Evolutionary conservation across 1,140 invertebrate genomes (phyloP), one percentile per base, ranked within the genome.

Genomic region (Drosophila suzukii): DNA sequence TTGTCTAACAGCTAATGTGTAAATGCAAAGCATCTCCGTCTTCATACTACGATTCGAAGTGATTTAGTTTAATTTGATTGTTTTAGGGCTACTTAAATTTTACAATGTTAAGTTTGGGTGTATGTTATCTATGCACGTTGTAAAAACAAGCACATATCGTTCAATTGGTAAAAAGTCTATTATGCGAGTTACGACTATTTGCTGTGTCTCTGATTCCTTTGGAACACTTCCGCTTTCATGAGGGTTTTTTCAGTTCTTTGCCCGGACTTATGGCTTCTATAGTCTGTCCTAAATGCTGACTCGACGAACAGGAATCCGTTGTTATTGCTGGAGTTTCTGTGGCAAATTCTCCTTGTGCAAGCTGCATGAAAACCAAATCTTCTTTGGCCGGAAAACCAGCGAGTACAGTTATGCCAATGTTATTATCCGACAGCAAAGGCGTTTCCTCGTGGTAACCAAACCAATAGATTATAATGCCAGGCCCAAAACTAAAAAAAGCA

Each of bases 381-480:
- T 83, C 65, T 13, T 94, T 93, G 41, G 91, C 89, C 3, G 95
- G 95, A 75, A 96, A 94, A 90, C 94, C 92, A 72, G 95, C 93
- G 58, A 94, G 92, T 7, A 97, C 93, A 12, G 96, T 94, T 57
- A 97, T 96, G 17, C 84, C 84, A 50, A 90, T 78, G 56, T 94
- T 94, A 83, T 95, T 96, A 55, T 96, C 95, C 13, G 90, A 92
- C 12, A 93, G 70, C 74, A 93, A 79, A 20, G 93, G 90, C 17
- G 97, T 92, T 41, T 94, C 95, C 66, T 97, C 96, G 13, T 98
- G 93, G 92, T 95, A 98, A 20, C 97, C 98, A 94, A 98, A 98
- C 98, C 98, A 99, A 92, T 99, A 99, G 77, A 99, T 98, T 4
- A 99, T 97, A 59, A 98, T 93, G 4, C 98, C 98, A 13, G 97